Base-by-base conservation (phyloP, 2,888 invertebrate genomes). In the Drosophila picticornis region DNA sequence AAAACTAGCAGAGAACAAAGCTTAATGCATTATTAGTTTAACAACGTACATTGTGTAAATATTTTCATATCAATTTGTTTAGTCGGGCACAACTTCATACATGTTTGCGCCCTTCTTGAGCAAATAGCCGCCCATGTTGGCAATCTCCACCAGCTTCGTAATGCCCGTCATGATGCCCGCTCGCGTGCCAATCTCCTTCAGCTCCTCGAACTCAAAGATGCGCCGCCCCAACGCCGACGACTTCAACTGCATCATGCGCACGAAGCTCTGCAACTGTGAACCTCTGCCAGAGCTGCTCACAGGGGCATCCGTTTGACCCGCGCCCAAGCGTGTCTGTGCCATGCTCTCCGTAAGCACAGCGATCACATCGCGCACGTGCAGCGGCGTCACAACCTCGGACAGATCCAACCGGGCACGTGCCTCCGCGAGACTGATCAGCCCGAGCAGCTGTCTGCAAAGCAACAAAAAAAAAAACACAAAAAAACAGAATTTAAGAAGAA, bases 401-500 rank as follows among this genome's bases (percentile, higher is more conserved):
- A 99, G 94, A 92, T 99, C 98, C 1, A 96, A 93, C 89, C 98
- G 96, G 1, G 99, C 98, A 91, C 98, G 94, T 22, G 99, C 98
- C 96, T 97, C 88, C 25, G 98, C 96, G 22, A 99, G 94, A 84
- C 98, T 94, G 71, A 98, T 96, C 74, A 99, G 94, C 0, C 98
- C 98, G 93, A 98, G 97, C 13, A 99, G 94, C 91, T 99, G 98
- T 53, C 99, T 94, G 48, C 34, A 34, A 11, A 22, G 2, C n/a
- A 2, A 4, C n/a, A 2, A 75, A 75, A 25, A 22, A 66, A 10
- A 16, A 43, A 29, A 31, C 2, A 10, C n/a, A n/a, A n/a, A n/a
- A n/a, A 51, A 48, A 32, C 36, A 10, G 2, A 4, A n/a, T 4
- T n/a, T 11, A 13, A 40, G 6, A 5, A 48, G 5, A 3, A 40